Evolutionary conservation across 2,888 invertebrate genomes (phyloP).

Genomic region (Drosophila sordidapex): DNA sequence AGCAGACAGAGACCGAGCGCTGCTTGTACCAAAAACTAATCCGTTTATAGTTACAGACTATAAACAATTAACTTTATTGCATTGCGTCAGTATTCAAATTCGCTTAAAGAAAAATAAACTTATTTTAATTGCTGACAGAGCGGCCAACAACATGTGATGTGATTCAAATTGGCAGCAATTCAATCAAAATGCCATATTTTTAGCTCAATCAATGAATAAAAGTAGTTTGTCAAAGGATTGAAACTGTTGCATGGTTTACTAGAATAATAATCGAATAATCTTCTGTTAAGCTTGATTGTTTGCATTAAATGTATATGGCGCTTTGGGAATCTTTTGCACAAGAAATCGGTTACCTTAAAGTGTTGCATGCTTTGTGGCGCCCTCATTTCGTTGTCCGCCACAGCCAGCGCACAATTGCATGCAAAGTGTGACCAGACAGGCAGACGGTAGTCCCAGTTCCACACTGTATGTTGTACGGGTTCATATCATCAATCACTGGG

Average conservation of each 20-base stretch:
- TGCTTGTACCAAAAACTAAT: background rate
- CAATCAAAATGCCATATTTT: background rate
- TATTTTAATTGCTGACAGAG: background rate
- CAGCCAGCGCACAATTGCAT: constrained; percentile 23
- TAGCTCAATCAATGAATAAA: background rate
- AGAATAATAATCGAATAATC: background rate
- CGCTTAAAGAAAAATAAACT: background rate
- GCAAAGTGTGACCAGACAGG: constrained; percentile 28
- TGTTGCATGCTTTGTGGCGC: constrained; percentile 4
- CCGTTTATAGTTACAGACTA: background rate
- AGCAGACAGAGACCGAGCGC: too few species aligned
- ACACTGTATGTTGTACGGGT: constrained; percentile 11
- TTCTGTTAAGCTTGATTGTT: background rate
- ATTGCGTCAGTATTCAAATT: background rate
- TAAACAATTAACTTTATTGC: constrained; percentile 1
- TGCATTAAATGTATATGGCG: background rate
- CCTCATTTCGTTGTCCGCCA: constrained; percentile 11
- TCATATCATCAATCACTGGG: constrained; percentile 68
- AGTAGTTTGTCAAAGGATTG: background rate
- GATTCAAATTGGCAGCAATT: too few species aligned
- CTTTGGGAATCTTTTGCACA: background rate
- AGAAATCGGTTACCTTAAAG: constrained; percentile 24
- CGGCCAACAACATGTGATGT: background rate
- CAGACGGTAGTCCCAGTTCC: constrained; percentile 6
- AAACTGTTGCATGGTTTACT: background rate